Conservation (phyloP, 2,797 vertebrate genomes). For the Nothura maculosa region DNA sequence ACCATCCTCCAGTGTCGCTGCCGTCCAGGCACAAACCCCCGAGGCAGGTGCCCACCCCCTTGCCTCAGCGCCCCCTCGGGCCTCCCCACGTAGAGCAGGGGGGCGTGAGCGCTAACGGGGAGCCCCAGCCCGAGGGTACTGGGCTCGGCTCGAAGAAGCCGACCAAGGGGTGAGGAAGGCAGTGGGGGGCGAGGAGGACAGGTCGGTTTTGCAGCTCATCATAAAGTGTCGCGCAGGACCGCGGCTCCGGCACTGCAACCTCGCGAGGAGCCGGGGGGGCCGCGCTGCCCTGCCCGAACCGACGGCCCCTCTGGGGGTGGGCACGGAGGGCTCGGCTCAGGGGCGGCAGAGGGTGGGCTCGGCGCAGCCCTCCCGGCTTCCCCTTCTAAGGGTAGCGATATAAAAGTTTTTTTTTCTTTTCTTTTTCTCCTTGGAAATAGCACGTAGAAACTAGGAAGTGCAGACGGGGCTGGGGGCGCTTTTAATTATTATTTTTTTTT, state of each 20-base stretch:
- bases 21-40: constrained; percentile 44
- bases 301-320: background rate
- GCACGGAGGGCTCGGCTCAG: background rate
- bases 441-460: constrained; percentile 37
- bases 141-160: background rate
- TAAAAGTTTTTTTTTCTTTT: constrained; percentile 53
- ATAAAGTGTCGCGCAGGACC: constrained; percentile 76
- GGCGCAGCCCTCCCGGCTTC: background rate
- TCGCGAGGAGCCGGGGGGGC: background rate
- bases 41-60: background rate
- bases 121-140: background rate
- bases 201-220: constrained; percentile 69
- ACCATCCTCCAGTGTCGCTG: background rate
- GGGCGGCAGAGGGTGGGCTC: background rate
- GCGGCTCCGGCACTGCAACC: constrained; percentile 43
- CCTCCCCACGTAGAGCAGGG: constrained; percentile 13
- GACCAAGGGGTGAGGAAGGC: background rate
- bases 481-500: background rate
- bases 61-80: background rate
- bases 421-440: constrained; percentile 44
- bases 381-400: background rate
- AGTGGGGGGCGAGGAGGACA: constrained; percentile 34
- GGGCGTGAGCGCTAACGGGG: background rate
- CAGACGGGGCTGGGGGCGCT: constrained; percentile 2
- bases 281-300: background rate